Conservation (phyloP, 2,888 invertebrate species). For the Apocheima hispidaria region DNA sequence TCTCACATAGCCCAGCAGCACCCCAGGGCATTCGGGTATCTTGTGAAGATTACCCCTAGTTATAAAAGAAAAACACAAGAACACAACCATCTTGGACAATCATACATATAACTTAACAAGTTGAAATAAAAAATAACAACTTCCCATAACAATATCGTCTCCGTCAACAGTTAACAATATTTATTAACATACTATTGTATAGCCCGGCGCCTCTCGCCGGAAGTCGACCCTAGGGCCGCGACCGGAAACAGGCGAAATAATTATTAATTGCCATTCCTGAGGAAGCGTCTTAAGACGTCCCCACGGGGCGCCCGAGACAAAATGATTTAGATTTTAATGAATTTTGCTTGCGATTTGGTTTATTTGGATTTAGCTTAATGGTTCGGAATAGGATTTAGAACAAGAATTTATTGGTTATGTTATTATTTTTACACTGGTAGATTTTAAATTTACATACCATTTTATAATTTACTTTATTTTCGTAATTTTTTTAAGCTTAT, state of each 20-base stretch:
- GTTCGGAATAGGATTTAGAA: conserved; percentile 10
- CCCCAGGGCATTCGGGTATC: too few relatives aligned
- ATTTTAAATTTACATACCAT: too few relatives aligned
- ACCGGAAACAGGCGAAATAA: conserved; percentile 83
- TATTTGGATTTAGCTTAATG: conserved; percentile 46
- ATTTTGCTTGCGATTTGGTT: conserved; percentile 51
- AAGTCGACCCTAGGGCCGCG: conserved; percentile 64
- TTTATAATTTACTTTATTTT: too few relatives aligned
- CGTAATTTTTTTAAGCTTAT: too few relatives aligned
- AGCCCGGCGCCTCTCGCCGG: conserved; percentile 54
- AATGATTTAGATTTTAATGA: conserved; percentile 57
- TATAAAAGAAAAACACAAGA: too few relatives aligned
- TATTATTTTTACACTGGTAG: neutral
- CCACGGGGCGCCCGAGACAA: conserved; percentile 60
- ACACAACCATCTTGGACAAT: too few relatives aligned
- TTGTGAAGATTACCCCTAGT: too few relatives aligned
- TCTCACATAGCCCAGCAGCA: too few relatives aligned
- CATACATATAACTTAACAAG: neutral
- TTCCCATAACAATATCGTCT: conserved; percentile 49
- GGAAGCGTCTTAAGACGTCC: conserved; percentile 70
- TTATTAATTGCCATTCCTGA: conserved; percentile 79
- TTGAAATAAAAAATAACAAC: conserved; percentile 42
- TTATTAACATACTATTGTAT: conserved; percentile 62
- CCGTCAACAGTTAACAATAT: conserved; percentile 51
- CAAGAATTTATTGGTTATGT: conserved; percentile 2